Conservation (phyloP, 1,140 invertebrate genomes). For the Achroia grisella region DNA sequence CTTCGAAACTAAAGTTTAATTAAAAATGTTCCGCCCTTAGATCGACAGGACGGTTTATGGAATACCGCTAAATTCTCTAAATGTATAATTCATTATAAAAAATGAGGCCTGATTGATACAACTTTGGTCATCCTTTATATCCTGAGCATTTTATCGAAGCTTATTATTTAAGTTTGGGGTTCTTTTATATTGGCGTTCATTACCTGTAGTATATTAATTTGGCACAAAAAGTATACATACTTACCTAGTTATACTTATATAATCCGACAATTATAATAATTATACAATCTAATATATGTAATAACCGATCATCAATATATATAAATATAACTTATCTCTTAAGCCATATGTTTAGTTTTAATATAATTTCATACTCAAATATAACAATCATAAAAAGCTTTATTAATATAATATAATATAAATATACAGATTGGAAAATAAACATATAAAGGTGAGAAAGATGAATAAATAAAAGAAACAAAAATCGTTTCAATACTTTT, state of each 20-base stretch:
- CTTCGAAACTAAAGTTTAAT: background rate
- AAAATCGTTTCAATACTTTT: constrained; percentile 47
- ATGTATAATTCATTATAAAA: too few species aligned
- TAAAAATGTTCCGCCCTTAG: background rate
- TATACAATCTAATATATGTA: background rate
- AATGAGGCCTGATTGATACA: too few species aligned
- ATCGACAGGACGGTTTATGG: constrained; percentile 4
- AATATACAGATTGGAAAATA: constrained; percentile 8
- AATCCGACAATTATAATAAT: background rate
- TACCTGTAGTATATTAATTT: constrained; percentile 60
- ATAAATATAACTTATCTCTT: constrained; percentile 24
- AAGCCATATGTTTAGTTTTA: constrained; percentile 2
- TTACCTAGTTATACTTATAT: background rate
- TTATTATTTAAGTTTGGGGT: constrained; percentile 13
- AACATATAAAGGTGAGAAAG: too few species aligned
- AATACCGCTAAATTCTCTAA: too few species aligned
- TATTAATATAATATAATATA: constrained; percentile 28
- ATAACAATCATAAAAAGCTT: constrained; percentile 45
- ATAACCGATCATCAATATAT: constrained; percentile 13
- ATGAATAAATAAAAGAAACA: constrained; percentile 38
- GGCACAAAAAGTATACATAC: constrained; percentile 40
- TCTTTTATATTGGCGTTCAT: constrained; percentile 35
- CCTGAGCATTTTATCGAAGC: constrained; percentile 3
- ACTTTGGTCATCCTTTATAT: too few species aligned
- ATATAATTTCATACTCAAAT: background rate